Evolutionary conservation across 2,797 vertebrate species (phyloP).

Genomic region (Manis crassicaudata): DNA sequence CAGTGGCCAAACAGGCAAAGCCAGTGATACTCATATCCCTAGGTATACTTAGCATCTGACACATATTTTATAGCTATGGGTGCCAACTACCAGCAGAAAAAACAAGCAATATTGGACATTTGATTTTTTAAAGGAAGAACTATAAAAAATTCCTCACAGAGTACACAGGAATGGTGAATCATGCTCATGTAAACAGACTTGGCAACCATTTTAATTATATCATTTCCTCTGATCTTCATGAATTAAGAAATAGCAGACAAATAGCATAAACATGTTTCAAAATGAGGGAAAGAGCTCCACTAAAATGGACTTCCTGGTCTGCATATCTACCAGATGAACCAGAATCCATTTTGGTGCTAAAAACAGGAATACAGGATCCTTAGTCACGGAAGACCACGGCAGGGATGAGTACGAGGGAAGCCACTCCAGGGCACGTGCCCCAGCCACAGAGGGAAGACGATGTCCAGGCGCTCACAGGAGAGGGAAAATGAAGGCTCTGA

Average conservation of each 20-base stretch:
- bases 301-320: neutral
- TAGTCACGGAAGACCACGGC: accelerated
- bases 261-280: neutral
- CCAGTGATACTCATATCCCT: neutral
- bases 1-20: neutral
- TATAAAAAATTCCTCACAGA: neutral
- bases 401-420: no score
- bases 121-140: neutral
- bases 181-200: neutral
- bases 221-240: neutral
- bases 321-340: neutral
- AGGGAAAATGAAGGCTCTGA: accelerated
- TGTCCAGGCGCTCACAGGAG: neutral
- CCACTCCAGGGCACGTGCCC: accelerated
- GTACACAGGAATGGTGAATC: neutral
- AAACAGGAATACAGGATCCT: accelerated
- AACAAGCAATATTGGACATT: neutral
- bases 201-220: neutral
- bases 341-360: neutral
- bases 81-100: neutral
- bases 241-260: neutral
- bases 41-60: neutral
- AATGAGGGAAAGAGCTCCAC: neutral
- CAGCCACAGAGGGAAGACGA: neutral
- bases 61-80: neutral